Evolutionary conservation across 2,113 vertebrate genomes (phyloP), one percentile per base, ranked within the genome.

Genomic region (Penelope pileata): DNA sequence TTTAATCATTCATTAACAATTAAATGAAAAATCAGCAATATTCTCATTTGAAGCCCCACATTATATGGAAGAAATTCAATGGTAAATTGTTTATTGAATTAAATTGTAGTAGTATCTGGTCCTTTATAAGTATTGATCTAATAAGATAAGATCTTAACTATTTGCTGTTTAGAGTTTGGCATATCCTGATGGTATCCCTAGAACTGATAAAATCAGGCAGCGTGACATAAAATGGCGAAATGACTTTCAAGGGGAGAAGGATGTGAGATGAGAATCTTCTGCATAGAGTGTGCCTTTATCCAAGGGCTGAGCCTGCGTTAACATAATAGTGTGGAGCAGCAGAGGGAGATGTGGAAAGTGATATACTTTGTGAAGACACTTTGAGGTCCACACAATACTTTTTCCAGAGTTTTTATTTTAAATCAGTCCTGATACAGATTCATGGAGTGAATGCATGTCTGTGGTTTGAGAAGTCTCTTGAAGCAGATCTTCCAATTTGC

Each of bases 141-240:
- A 21, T 67, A 80, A 88, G 75, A 83, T 91, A 96, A 81, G 43
- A 22, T 93, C 68, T 94, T 75, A 90, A 81, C 36, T 83, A 34
- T 86, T 85, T 86, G 47, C 70, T 88, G 0, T 95, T 94, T 94
- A 77, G 9, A 50, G 27, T 86, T 94, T 58, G 87, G 30, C 54
- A 40, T 60, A 76, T 18, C 23, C 64, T 86, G 82, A 74, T 58
- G 63, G 10, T 66, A 59, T 64, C 23, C 32, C 21, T 36, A 27
- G 40, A 90, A 77, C 23, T 77, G 90, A 94, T 77, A 91, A 92
- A 85, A 93, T 91, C 72, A 70, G 42, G 48, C 30, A 91, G 38
- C 16, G 14, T 36, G 13, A 51, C 79, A 81, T 59, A 34, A 83
- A 90, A 80, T 77, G 47, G 50, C 45, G 89, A 80, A 73, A 59